phyloP scores from a whole-genome alignment of 2,888 invertebrate genomes.

The Dendrolimus pini region DNA sequence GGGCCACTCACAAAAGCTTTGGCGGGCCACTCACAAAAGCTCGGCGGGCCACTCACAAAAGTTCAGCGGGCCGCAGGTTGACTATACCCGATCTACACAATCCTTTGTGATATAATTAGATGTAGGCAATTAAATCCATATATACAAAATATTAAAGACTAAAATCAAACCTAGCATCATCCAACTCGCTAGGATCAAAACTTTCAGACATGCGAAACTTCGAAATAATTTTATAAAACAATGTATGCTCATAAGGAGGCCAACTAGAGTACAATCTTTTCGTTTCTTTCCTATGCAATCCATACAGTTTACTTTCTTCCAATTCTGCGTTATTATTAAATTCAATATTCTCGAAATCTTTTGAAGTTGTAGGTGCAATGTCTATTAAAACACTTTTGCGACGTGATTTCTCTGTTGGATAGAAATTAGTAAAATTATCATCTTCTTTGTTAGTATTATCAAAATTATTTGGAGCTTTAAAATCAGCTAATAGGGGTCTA shows the following conservation, averaged over 20 bases:
- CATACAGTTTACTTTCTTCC: constrained; percentile 24
- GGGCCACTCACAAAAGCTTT: too few relatives aligned
- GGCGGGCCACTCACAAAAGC: too few relatives aligned
- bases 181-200: constrained; percentile 56
- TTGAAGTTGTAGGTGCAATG: neutral
- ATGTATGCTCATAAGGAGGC: constrained; percentile 59
- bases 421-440: neutral
- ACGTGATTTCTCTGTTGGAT: neutral
- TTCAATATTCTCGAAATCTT: neutral
- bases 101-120: too few relatives aligned
- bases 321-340: neutral
- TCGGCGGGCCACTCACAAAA: too few relatives aligned
- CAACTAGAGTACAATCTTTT: constrained; percentile 44
- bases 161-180: constrained; percentile 21
- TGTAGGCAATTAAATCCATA: neutral
- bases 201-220: constrained; percentile 66
- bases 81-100: too few relatives aligned
- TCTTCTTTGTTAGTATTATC: neutral
- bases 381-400: neutral
- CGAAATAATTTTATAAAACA: constrained; percentile 57
- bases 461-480: neutral
- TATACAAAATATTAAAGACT: constrained; percentile 9
- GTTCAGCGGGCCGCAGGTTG: too few relatives aligned
- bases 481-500: too few relatives aligned
- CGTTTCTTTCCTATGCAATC: constrained; percentile 18